Conservation (phyloP, 2,113 vertebrate species). For the Camelus bactrianus region DNA sequence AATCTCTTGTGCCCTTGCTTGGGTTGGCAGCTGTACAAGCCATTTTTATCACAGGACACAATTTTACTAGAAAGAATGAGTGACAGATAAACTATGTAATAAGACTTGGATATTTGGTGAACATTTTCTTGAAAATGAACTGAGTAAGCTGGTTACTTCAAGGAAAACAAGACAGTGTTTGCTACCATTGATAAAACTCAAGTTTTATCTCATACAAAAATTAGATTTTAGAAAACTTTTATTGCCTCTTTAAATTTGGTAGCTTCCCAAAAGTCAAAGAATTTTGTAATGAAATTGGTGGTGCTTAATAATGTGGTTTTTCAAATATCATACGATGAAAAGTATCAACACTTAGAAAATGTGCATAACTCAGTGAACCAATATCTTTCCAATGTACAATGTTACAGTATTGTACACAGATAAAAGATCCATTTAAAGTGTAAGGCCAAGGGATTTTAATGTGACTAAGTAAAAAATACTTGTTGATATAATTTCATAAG, state of each 20-base stretch:
- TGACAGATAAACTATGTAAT: not conserved
- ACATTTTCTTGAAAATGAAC: conserved; percentile 29
- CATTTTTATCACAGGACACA: not conserved
- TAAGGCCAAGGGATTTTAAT: conserved; percentile 35
- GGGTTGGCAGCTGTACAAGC: not conserved
- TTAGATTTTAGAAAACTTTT: not conserved
- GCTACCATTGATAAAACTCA: not conserved
- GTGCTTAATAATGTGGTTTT: conserved; percentile 14
- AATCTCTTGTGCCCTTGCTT: not conserved
- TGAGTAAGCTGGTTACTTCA: conserved; percentile 23
- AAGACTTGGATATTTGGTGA: not conserved
- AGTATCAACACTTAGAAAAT: conserved; percentile 34
- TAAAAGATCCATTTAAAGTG: not conserved
- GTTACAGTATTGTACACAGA: not conserved
- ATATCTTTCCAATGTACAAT: conserved; percentile 28
- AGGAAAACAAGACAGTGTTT: not conserved
- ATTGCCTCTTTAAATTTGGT: not conserved
- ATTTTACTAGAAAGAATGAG: not conserved
- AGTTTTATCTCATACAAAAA: conserved; percentile 36
- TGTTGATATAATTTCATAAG: not conserved
- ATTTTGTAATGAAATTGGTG: conserved; percentile 14
- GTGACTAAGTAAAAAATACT: not conserved
- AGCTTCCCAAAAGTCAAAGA: not conserved
- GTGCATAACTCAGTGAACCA: not conserved
- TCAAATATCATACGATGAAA: not conserved